Evolutionary conservation across 2,888 invertebrate species (phyloP).

Genomic region (Pandemis cinnamomeana): DNA sequence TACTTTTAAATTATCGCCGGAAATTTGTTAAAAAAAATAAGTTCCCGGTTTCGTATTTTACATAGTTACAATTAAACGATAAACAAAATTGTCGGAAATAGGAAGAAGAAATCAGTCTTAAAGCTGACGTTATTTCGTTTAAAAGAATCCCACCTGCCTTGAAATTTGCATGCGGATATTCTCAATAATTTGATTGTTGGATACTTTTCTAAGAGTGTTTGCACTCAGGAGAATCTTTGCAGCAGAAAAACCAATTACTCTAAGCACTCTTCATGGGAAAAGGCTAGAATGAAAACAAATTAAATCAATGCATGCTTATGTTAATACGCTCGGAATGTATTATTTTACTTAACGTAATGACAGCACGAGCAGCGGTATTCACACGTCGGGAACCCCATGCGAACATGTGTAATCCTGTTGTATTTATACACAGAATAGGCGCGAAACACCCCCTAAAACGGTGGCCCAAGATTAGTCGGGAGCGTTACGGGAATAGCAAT

Average conservation of each 20-base stretch:
- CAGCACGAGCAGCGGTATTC: slow-evolving; percentile 39
- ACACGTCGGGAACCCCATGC: slow-evolving; percentile 53
- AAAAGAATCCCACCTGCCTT: neutral
- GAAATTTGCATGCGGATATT: neutral
- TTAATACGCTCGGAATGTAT: slow-evolving; percentile 34
- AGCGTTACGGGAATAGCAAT: slow-evolving; percentile 77
- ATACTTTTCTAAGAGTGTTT: neutral
- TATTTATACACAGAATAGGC: slow-evolving; percentile 71
- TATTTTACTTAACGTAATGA: slow-evolving; percentile 41
- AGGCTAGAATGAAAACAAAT: slow-evolving; percentile 24
- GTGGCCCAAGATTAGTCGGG: slow-evolving; percentile 79
- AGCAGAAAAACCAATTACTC: slow-evolving; percentile 23
- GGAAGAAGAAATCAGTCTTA: neutral
- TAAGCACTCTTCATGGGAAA: slow-evolving; percentile 11
- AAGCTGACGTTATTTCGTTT: neutral
- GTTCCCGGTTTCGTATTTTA: no score
- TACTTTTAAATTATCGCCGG: no score
- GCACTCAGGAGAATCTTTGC: neutral
- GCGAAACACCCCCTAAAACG: slow-evolving; percentile 77
- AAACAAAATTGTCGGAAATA: no score
- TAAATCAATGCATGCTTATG: slow-evolving; percentile 30
- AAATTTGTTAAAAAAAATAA: no score
- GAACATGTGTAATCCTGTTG: slow-evolving; percentile 68
- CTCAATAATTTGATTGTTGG: neutral
- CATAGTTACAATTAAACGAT: no score